Base-by-base conservation (phyloP, 2,113 vertebrate genomes). In the Calyptommatus sinebrachiatus region DNA sequence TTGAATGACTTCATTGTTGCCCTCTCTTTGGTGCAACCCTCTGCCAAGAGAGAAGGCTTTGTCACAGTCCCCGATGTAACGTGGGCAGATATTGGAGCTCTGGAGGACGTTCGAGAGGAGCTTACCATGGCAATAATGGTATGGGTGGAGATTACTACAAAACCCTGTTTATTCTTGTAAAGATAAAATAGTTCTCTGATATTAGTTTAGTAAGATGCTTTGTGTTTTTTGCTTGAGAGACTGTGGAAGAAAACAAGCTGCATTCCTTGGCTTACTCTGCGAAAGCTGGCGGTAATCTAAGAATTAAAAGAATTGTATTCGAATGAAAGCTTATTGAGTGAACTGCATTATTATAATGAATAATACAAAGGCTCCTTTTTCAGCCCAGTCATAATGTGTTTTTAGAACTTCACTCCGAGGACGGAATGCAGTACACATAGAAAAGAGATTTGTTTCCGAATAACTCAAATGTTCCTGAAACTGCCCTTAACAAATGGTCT, bases 71-170 rank as follows among this genome's bases (percentile, higher is more conserved):
- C 98, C 1, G 97, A 97, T 61, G 98, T 99, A 85, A 98, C 96
- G 0, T 99, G 98, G 98, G 96, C 95, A 10, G 97, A 99, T 71
- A 94, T 99, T 0, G 98, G 98, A 35, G 98, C 98, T 21, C 93
- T 99, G 89, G 96, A 97, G 88, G 96, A 96, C 74, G 89, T 99
- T 89, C 95, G 97, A 5, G 97, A 98, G 83, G 98, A 99, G 83
- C 97, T 99, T 79, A 96, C 96, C 65, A 98, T 99, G 98, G 97
- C 98, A 76, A 99, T 99, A 90, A 80, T 99, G 96, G 98, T 99
- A 95, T 21, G 91, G 63, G 8, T 72, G 7, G 50, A 22, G 11
- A n/a, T 69, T 78, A 26, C 0, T 72, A 45, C 26, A 62, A 48
- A 75, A 74, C 28, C 7, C 24, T 70, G 45, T 20, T n/a, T 28